Conservation (phyloP, 2,113 vertebrate species). For the Tyto alba region DNA sequence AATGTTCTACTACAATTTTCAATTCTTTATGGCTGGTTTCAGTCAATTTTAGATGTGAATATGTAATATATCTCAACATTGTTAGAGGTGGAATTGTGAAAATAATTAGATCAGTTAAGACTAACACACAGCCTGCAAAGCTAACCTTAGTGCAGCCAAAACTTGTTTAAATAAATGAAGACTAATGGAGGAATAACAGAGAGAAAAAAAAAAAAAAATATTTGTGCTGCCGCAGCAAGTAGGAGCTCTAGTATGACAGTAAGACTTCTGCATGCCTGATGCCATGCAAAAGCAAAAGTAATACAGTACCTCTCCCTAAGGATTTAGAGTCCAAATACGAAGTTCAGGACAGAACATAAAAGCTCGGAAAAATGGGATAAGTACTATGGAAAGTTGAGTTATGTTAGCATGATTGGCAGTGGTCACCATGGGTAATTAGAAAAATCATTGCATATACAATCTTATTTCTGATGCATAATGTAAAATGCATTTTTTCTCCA, state of each 20-base stretch:
- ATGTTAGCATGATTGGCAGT: background rate
- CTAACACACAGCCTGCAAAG: background rate
- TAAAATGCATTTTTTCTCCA: background rate
- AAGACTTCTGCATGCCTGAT: background rate
- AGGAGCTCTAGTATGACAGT: background rate
- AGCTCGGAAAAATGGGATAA: background rate
- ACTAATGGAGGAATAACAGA: background rate
- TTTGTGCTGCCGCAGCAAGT: background rate
- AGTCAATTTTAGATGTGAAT: background rate
- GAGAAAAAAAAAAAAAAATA: background rate
- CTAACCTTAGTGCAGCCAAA: background rate
- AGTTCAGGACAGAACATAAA: background rate
- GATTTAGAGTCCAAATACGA: background rate
- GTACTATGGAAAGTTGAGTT: background rate
- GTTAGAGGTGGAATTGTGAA: background rate
- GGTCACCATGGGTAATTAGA: background rate
- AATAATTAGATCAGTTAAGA: background rate
- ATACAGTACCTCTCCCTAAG: background rate
- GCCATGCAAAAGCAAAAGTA: background rate
- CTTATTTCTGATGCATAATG: background rate
- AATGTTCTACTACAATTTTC: background rate
- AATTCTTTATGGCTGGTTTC: background rate
- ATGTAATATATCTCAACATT: background rate
- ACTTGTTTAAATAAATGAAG: background rate
- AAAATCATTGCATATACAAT: background rate